These are phyloP conservation scores for Cephus pulcher DNA, from an alignment of 2,888 invertebrate species.

Conservation along the genomic window DNA sequence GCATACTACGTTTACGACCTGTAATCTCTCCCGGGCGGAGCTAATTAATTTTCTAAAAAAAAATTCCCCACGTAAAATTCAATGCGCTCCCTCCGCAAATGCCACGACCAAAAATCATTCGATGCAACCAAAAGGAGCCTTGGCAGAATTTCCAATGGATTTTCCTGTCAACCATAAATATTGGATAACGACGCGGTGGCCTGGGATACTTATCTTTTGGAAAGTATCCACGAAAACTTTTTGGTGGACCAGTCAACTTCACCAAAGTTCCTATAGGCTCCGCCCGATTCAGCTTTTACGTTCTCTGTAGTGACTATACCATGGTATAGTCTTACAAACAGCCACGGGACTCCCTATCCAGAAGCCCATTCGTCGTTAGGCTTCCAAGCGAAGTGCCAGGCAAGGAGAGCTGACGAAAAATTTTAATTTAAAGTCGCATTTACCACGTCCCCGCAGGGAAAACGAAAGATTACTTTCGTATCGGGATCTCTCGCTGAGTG, in stretches of 20 bases:
- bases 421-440: not conserved
- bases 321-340: not conserved
- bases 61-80: slow-evolving; percentile 4
- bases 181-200: not conserved
- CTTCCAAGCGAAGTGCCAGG: not conserved
- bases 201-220: not conserved
- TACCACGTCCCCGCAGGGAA: not conserved
- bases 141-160: slow-evolving; percentile 7
- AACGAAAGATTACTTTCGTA: not conserved
- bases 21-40: slow-evolving; percentile 28
- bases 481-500: not conserved
- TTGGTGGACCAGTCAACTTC: not conserved
- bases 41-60: slow-evolving; percentile 24
- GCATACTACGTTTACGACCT: slow-evolving; percentile 21
- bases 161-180: not conserved
- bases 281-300: not conserved
- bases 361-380: not conserved
- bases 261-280: not conserved
- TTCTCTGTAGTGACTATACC: not conserved
- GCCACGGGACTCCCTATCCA: not conserved
- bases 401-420: not conserved
- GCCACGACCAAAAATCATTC: slow-evolving; percentile 5
- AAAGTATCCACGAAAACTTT: not conserved
- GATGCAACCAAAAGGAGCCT: slow-evolving; percentile 10
- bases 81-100: not conserved